Evolutionary conservation across 2,797 vertebrate species (phyloP).

Genomic region (Mallotus villosus): DNA sequence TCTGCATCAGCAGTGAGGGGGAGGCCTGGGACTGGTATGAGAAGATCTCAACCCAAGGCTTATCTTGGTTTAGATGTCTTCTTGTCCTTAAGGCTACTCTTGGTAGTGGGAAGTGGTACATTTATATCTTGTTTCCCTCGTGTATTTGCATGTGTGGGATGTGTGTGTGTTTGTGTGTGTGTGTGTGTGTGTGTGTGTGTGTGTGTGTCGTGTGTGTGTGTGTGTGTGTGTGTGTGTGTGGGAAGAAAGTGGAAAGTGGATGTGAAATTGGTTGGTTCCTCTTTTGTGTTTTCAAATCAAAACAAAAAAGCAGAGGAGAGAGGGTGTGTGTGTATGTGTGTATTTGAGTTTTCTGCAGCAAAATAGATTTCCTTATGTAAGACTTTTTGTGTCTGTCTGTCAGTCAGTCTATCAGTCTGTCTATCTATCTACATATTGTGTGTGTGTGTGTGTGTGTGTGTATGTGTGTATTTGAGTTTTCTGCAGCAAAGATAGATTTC

Average conservation of each 20-base stretch:
- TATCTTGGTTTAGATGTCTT: constrained; percentile 77
- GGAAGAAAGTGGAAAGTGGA: no score
- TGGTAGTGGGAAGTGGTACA: constrained; percentile 70
- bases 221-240: constrained; percentile 9
- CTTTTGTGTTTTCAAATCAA: neutral
- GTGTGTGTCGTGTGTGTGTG: no score
- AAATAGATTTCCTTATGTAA: no score
- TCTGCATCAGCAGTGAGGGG: constrained; percentile 58
- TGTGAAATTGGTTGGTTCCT: neutral
- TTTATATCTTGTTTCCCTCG: constrained; percentile 68
- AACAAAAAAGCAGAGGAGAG: no score
- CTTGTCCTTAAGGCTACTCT: constrained; percentile 76
- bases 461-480: constrained; percentile 41
- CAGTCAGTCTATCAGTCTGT: constrained; percentile 24
- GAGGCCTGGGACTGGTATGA: constrained; percentile 56
- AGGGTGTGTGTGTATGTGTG: constrained; percentile 16
- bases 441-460: no score
- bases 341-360: constrained; percentile 14
- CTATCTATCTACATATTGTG: no score
- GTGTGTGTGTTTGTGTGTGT: constrained; percentile 13
- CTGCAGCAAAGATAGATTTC: no score
- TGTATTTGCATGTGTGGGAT: constrained; percentile 41
- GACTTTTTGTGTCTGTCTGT: constrained; percentile 43
- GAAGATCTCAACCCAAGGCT: constrained; percentile 74
- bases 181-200: constrained; percentile 5